A percentile compares a stretch with the other conserved stretches of the same genome.
Evolutionary conservation across 2,888 invertebrate species (phyloP).

Genomic region (Diploptera punctata): DNA sequence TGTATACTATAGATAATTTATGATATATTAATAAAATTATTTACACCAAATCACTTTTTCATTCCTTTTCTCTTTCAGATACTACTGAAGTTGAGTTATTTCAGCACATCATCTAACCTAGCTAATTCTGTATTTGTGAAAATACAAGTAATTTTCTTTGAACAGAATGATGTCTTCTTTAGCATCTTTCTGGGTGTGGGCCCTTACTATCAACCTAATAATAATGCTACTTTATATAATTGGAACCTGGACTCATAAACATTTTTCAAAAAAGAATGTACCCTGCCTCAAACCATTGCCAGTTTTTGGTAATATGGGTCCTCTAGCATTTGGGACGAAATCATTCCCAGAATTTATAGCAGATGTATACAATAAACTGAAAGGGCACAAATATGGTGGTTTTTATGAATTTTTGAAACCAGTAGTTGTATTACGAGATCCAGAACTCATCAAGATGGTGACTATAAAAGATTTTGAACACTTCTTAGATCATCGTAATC

Average conservation of each 20-base stretch:
- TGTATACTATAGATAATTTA: no score
- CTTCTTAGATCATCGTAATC: constrained; percentile 25
- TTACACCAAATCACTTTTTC: no score
- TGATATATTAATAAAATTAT: no score
- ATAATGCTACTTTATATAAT: neutral
- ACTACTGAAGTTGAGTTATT: no score
- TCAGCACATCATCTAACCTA: no score
- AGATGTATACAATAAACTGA: neutral
- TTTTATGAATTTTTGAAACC: constrained; percentile 4
- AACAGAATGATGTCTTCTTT: no score
- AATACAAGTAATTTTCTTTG: no score
- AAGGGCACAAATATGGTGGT: constrained; percentile 16
- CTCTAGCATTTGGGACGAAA: constrained; percentile 51
- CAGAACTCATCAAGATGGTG: constrained; percentile 38
- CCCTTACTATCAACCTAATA: neutral
- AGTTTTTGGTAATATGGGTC: constrained; percentile 54
- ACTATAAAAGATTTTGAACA: constrained; percentile 39
- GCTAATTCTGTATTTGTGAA: no score
- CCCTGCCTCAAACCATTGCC: constrained; percentile 48
- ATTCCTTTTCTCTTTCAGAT: no score
- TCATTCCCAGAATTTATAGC: neutral
- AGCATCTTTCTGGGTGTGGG: no score
- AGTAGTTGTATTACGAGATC: constrained; percentile 23
- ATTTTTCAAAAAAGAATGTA: constrained; percentile 6
- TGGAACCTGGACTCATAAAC: constrained; percentile 34